Evolutionary conservation across 2,888 invertebrate species (phyloP), one percentile per base, ranked within the genome.

Genomic region (Chaitophorus viminalis): DNA sequence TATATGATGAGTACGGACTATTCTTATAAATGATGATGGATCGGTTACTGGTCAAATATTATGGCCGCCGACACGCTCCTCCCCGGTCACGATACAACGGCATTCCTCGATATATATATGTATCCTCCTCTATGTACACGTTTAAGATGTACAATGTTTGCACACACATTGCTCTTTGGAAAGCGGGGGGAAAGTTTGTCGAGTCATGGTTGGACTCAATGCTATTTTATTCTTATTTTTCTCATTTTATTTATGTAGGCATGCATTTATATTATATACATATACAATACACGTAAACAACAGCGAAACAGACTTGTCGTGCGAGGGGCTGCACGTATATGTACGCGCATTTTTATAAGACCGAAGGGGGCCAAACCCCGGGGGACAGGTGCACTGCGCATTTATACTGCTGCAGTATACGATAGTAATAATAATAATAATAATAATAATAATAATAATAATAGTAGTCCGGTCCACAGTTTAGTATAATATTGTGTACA

Each of bases 11-110:
- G 25, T 11, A 14, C 25, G 68, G 11, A 68, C 25, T 11, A 31
- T 46, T 46, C 14, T 11, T 68, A 75, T n/a, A n/a, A n/a, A n/a
- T 21, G 75, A 77, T 85, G 84, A 85, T 85, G 68, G 77, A 85
- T 85, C 77, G 85, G 33, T 77, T 54, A 54, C 31, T 31, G 78
- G 78, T 85, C 76, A 54, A 52, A 78, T 78, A 54, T 78, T 68
- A 77, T 77, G 85, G 85, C 85, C 77, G 85, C 77, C 46, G 31
- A 60, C 65, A 68, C 76, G 78, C 86, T 78, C 86, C 86, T 75
- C 88, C 82, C 36, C 52, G 54, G 33, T 18, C 33, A 36, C 18
- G 21, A 21, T 6, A 54, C 74, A 54, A 54, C 75, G 75, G 65
- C 75, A 84, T 84, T 84, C 83, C 65, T 39, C 46, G 46, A 46